A percentile compares a stretch with the other conserved stretches of the same genome.
Evolutionary conservation across 2,113 vertebrate species (phyloP).

Genomic region (Trematocara macrostoma): DNA sequence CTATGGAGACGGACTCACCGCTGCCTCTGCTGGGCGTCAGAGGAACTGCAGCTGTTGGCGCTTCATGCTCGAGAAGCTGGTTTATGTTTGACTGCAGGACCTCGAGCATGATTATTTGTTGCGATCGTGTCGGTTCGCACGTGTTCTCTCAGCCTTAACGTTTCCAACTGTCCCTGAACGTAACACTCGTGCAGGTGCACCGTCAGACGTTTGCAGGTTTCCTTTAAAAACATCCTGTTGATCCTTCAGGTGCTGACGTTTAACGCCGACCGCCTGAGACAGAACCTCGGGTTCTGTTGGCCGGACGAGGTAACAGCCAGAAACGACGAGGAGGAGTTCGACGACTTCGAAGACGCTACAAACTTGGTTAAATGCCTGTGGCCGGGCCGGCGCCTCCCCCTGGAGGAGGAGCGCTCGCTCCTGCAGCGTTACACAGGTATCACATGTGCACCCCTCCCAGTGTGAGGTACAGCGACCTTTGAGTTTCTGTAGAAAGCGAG

Average conservation of each 20-base stretch:
- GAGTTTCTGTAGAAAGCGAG: not conserved
- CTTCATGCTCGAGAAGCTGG: not conserved
- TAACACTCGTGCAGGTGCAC: not conserved
- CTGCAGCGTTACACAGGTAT: not conserved
- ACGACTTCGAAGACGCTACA: not conserved
- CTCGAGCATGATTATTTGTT: not conserved
- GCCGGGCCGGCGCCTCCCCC: not conserved
- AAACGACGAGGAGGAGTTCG: not conserved
- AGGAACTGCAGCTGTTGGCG: not conserved
- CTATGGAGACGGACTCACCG: not conserved
- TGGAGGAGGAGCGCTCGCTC: not conserved
- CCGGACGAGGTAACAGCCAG: not conserved
- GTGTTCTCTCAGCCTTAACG: not conserved
- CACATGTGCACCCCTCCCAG: not conserved
- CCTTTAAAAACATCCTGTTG: not conserved
- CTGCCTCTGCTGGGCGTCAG: not conserved
- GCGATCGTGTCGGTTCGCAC: not conserved
- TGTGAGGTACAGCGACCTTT: not conserved
- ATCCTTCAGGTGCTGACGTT: slow-evolving; percentile 1
- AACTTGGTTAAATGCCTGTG: not conserved
- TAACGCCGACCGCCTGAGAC: not conserved
- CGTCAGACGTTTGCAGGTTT: not conserved
- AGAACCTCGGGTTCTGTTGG: not conserved
- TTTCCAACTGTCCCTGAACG: not conserved
- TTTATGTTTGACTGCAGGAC: not conserved